Evolutionary conservation across 1,140 invertebrate species (phyloP), one percentile per base, ranked within the genome.

Genomic region (Drosophila ogumai): DNA sequence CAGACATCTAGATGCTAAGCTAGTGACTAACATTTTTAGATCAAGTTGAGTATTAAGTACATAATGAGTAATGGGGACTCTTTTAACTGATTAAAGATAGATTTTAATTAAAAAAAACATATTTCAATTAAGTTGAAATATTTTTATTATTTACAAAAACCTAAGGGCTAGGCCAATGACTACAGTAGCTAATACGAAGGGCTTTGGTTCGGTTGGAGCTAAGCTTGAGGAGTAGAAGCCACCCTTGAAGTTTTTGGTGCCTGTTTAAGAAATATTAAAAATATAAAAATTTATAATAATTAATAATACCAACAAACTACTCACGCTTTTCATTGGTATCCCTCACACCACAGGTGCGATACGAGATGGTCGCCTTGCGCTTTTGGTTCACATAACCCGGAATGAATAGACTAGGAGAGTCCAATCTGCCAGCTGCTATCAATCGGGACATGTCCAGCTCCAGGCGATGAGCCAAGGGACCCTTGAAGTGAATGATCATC

Each of bases 401-500:
- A 84, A 97, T 96, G 63, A 94, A 95, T 34, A 98, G 93, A 92
- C 95, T 96, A 0, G 96, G 96, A 4, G 94, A 92, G 66, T 96
- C 95, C 50, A 98, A 93, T 81, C 95, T 94, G 13, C 97, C 96
- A 10, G 94, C 95, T 17, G 95, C 95, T 58, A 98, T 93, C 32
- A 98, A 92, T 69, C 95, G 94, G 49, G 94, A 96, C 88, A 97
- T 96, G 90, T 93, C 92, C 92, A 96, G 93, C 90, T 98, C 97
- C 31, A 98, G 93, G 76, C 94, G 94, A 90, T 94, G 95, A 1
- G 96, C 96, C 50, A 95, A 94, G 2, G 96, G 96, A 9, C 97
- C 96, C 94, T 96, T 97, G 86, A 98, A 98, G 92, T 98, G 97
- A 64, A 98, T 93, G 38, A 97, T 94, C 79, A 98, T 94, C 93